Evolutionary conservation across 2,888 invertebrate genomes (phyloP).

Genomic region (Strigamia crassipes): DNA sequence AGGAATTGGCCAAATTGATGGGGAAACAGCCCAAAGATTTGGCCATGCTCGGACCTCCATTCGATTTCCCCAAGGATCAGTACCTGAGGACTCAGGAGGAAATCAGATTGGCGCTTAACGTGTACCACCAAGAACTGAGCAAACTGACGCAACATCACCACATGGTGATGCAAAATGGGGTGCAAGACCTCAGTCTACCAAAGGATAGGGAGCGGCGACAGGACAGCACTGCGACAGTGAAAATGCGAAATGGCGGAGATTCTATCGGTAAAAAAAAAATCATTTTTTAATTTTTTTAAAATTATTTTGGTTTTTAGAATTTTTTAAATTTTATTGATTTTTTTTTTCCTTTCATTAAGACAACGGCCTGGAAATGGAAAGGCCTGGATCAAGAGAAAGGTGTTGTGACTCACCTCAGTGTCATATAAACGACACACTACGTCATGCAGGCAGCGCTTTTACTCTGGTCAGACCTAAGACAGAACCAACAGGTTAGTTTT

Average conservation of each 20-base stretch:
- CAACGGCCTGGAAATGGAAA: slow-evolving; percentile 44
- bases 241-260: slow-evolving; percentile 49
- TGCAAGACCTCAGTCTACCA: slow-evolving; percentile 84
- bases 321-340: not conserved
- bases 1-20: slow-evolving; percentile 91
- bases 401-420: slow-evolving; percentile 47
- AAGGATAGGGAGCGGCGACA: slow-evolving; percentile 63
- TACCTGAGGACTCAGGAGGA: slow-evolving; percentile 73
- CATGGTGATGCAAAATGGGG: slow-evolving; percentile 57
- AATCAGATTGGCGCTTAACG: slow-evolving; percentile 84
- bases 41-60: slow-evolving; percentile 48
- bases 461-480: slow-evolving; percentile 84
- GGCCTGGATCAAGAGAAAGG: slow-evolving; percentile 44
- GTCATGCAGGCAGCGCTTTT: slow-evolving; percentile 67
- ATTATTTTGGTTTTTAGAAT: not conserved
- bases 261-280: slow-evolving; percentile 24
- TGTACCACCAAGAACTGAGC: slow-evolving; percentile 90
- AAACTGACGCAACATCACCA: slow-evolving; percentile 69
- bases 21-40: slow-evolving; percentile 56
- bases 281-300: not conserved
- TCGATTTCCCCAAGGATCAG: slow-evolving; percentile 51
- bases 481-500: slow-evolving; percentile 67
- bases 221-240: slow-evolving; percentile 44
- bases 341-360: not conserved
- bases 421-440: slow-evolving; percentile 51